A percentile compares a stretch with the other conserved stretches of the same genome.
phyloP scores from a whole-genome alignment of 2,888 invertebrate genomes.

The Iselma pallidipennis region DNA sequence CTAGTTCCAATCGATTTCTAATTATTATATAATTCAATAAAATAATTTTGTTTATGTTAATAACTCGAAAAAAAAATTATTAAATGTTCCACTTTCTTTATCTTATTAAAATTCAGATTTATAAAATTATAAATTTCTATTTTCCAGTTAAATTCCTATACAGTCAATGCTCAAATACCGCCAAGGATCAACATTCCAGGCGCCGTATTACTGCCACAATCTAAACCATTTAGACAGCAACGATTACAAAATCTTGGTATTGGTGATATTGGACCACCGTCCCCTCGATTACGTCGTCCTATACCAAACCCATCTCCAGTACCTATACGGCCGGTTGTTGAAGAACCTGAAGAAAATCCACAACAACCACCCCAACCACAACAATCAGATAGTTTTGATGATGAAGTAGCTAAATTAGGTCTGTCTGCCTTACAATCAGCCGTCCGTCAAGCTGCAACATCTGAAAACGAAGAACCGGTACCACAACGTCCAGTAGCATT shows the following conservation, averaged over 20 bases:
- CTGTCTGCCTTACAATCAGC: conserved; percentile 40
- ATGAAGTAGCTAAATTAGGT: conserved; percentile 47
- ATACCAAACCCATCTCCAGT: conserved; percentile 51
- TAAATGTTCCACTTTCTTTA: conserved; percentile 17
- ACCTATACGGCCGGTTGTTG: conserved; percentile 65
- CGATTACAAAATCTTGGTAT: conserved; percentile 35
- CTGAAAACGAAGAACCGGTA: conserved; percentile 36
- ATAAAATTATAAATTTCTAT: conserved; percentile 5
- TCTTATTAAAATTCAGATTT: too few relatives aligned
- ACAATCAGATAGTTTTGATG: conserved; percentile 40
- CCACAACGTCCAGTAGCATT: conserved; percentile 41
- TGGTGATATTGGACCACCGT: conserved; percentile 46
- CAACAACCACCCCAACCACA: conserved; percentile 45
- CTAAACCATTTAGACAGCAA: conserved; percentile 49
- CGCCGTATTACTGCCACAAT: conserved; percentile 58
- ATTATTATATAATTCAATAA: not conserved
- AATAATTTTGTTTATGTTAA: not conserved
- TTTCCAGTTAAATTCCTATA: not conserved
- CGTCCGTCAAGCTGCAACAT: conserved; percentile 35
- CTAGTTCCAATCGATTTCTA: not conserved
- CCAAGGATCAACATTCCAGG: conserved; percentile 70
- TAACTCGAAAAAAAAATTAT: not conserved
- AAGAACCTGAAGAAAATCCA: conserved; percentile 64
- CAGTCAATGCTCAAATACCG: conserved; percentile 60
- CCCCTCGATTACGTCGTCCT: conserved; percentile 52